A percentile compares a stretch with the other conserved stretches of the same genome.
Conservation (phyloP, 2,888 invertebrate genomes). For the Reticulitermes lucifugus region DNA sequence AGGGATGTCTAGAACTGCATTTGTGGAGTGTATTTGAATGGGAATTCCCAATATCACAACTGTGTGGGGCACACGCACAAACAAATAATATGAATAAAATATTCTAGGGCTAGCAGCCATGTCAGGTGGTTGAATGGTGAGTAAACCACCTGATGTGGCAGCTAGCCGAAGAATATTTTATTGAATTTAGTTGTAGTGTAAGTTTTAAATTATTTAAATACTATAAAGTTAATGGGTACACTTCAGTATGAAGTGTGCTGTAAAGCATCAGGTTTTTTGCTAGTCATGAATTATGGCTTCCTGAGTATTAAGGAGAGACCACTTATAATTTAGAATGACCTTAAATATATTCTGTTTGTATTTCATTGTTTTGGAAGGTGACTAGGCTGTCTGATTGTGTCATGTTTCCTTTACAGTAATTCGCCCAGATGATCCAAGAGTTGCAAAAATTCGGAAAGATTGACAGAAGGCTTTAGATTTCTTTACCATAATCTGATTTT, state of each 20-base stretch:
- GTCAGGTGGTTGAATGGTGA: too few species aligned
- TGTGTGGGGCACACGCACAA: too few species aligned
- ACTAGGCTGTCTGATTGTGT: background rate
- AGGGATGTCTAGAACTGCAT: too few species aligned
- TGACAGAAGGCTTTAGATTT: constrained; percentile 52
- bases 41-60: too few species aligned
- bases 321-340: background rate
- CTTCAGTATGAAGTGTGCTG: background rate
- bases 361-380: background rate
- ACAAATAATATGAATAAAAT: too few species aligned
- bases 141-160: too few species aligned
- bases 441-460: constrained; percentile 68
- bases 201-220: background rate
- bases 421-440: constrained; percentile 76
- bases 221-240: background rate
- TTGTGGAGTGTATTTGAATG: too few species aligned
- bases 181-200: too few species aligned
- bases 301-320: background rate
- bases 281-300: background rate
- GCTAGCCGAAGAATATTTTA: too few species aligned
- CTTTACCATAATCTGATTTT: background rate
- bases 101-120: too few species aligned
- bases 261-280: background rate
- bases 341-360: background rate
- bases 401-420: constrained; percentile 62